These are phyloP conservation scores for Sebastes matsubarae DNA, from an alignment of 2,797 vertebrate species.

Conservation along the genomic window DNA sequence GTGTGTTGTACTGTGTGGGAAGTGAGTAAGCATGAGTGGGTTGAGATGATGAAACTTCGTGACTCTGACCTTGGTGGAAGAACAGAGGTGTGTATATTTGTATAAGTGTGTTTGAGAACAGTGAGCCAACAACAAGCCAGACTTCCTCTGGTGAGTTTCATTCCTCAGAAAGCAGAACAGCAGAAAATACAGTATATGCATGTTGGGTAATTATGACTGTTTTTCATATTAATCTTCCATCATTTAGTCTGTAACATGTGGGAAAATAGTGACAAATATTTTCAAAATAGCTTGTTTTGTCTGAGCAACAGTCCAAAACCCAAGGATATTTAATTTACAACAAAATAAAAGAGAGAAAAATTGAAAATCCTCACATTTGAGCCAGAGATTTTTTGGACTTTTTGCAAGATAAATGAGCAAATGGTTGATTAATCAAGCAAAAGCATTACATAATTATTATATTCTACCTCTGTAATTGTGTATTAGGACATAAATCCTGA, in stretches of 20 bases:
- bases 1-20: not conserved
- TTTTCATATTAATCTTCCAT: not conserved
- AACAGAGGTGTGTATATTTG: slow-evolving; percentile 19
- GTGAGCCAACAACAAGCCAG: slow-evolving; percentile 16
- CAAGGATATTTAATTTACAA: too few relatives aligned
- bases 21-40: slow-evolving; percentile 38
- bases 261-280: not conserved
- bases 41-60: slow-evolving; percentile 58
- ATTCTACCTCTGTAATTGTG: not conserved
- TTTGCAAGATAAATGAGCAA: not conserved
- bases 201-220: too few relatives aligned
- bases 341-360: not conserved
- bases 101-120: not conserved
- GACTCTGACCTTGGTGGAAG: slow-evolving; percentile 15
- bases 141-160: slow-evolving; percentile 5
- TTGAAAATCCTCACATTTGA: not conserved
- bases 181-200: not conserved
- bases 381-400: not conserved
- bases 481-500: too few relatives aligned
- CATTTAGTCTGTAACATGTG: not conserved
- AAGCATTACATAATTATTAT: not conserved
- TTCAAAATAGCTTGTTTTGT: not conserved
- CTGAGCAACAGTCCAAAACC: not conserved
- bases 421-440: too few relatives aligned
- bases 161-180: not conserved